Conservation (phyloP, 2,797 vertebrate species). For the Melanotaenia maccullochi region DNA sequence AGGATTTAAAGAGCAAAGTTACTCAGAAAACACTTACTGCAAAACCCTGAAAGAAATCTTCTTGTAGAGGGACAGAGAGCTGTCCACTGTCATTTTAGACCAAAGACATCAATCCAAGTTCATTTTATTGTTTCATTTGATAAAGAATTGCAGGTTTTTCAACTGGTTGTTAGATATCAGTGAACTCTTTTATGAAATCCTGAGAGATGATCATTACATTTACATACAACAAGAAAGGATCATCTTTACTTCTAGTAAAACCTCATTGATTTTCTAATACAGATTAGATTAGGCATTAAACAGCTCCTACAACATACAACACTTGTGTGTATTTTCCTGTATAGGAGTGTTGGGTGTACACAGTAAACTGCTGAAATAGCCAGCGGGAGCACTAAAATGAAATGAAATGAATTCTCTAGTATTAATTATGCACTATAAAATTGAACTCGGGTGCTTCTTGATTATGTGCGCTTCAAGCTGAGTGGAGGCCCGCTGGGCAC, state of each 20-base stretch:
- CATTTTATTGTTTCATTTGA: not conserved
- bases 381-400: slow-evolving; percentile 49
- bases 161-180: not conserved
- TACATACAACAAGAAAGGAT: not conserved
- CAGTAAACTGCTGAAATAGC: slow-evolving; percentile 33
- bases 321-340: slow-evolving; percentile 4
- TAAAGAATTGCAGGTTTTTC: not conserved
- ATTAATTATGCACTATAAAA: slow-evolving; percentile 69
- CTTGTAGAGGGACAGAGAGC: not conserved
- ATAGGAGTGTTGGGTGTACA: not conserved
- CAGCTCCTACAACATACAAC: not conserved
- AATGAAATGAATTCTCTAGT: slow-evolving; percentile 63
- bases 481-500: slow-evolving; percentile 44
- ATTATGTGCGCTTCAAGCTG: slow-evolving; percentile 56
- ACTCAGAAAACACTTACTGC: slow-evolving; percentile 22
- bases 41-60: slow-evolving; percentile 13
- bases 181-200: slow-evolving; percentile 16
- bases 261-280: slow-evolving; percentile 12
- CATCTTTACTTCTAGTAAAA: not conserved
- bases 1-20: slow-evolving; percentile 19
- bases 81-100: not conserved
- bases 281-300: not conserved
- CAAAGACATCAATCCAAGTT: too few species aligned
- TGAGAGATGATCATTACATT: not conserved
- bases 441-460: slow-evolving; percentile 59